phyloP scores from a whole-genome alignment of 1,140 invertebrate species.

The Popillia japonica region DNA sequence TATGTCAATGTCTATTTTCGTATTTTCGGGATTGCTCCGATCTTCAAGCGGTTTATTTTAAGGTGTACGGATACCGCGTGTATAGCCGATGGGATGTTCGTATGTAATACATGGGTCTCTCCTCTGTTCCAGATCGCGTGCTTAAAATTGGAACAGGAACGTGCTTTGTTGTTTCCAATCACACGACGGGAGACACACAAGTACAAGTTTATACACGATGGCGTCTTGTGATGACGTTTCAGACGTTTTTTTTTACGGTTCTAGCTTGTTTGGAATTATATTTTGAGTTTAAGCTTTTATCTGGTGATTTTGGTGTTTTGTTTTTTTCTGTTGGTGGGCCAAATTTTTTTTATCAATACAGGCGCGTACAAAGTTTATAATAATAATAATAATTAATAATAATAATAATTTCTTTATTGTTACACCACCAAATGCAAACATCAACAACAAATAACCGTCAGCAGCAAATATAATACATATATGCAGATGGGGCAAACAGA shows the following conservation, averaged over 20 bases:
- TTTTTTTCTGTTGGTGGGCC: too few relatives aligned
- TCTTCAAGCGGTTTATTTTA: slow-evolving; percentile 24
- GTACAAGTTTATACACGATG: background rate
- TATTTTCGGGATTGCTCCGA: slow-evolving; percentile 16
- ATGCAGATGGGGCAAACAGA: too few relatives aligned
- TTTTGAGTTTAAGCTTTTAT: background rate
- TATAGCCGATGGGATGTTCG: background rate
- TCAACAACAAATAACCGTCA: too few relatives aligned
- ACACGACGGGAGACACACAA: background rate
- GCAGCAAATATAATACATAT: too few relatives aligned
- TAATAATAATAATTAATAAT: too few relatives aligned
- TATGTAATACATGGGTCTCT: background rate
- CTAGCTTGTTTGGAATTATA: background rate
- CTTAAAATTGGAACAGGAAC: slow-evolving; percentile 26
- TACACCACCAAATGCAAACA: too few relatives aligned
- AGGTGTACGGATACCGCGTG: background rate
- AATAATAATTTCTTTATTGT: too few relatives aligned
- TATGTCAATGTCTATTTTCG: slow-evolving; percentile 46
- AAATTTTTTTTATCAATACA: too few relatives aligned
- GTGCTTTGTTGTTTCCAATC: background rate
- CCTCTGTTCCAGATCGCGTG: slow-evolving; percentile 7
- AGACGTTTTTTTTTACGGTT: background rate
- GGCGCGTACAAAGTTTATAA: too few relatives aligned
- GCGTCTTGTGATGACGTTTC: background rate
- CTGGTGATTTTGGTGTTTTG: background rate